Conservation (phyloP, 2,797 vertebrate genomes). For the Dipus sagitta region DNA sequence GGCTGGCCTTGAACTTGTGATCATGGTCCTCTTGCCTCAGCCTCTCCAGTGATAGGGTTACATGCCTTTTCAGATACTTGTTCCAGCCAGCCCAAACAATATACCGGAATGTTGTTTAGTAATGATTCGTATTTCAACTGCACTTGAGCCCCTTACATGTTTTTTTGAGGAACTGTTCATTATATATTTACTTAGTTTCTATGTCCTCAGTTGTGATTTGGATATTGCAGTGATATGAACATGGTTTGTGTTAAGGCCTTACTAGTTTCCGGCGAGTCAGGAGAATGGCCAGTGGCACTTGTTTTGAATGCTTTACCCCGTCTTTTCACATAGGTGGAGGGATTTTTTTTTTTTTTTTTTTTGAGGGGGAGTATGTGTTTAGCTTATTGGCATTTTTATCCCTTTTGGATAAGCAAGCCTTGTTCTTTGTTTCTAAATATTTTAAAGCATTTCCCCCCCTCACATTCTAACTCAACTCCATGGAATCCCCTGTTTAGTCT, state of each 20-base stretch:
- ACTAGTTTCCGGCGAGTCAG: neutral
- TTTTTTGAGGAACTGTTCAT: slow-evolving; percentile 4
- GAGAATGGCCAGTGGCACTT: neutral
- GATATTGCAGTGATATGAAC: neutral
- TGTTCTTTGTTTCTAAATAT: slow-evolving; percentile 36
- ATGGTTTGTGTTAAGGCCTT: neutral
- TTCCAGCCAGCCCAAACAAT: slow-evolving; percentile 5
- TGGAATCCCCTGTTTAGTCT: slow-evolving; percentile 33
- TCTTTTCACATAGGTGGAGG: slow-evolving; percentile 2
- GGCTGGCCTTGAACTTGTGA: neutral
- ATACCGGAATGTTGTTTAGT: slow-evolving; percentile 1
- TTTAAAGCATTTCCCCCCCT: slow-evolving; percentile 14
- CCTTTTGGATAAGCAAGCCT: neutral
- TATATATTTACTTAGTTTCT: neutral
- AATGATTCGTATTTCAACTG: neutral
- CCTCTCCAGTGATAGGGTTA: neutral
- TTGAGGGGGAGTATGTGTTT: slow-evolving; percentile 22
- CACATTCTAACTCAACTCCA: slow-evolving; percentile 20
- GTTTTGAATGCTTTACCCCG: neutral
- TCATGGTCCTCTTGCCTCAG: neutral
- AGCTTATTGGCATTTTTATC: neutral
- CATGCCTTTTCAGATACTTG: neutral
- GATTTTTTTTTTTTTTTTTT: slow-evolving; percentile 55
- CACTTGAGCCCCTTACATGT: neutral
- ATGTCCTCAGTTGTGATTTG: neutral